A percentile compares a stretch with the other conserved stretches of the same genome.
Conservation (phyloP, 2,113 vertebrate genomes). For the Otus sunia region DNA sequence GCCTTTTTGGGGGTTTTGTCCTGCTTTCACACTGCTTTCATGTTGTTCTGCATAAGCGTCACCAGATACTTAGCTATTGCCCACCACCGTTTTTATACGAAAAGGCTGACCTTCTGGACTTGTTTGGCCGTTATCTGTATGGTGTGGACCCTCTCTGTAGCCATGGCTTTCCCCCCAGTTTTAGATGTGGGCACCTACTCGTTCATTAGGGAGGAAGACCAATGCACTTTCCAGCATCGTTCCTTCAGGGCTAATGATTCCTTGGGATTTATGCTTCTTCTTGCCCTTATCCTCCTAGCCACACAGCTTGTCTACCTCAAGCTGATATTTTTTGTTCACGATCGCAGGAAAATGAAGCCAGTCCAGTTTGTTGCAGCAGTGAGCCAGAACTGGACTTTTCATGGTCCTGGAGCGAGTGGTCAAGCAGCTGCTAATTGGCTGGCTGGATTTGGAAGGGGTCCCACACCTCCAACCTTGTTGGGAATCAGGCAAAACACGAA, state of each 20-base stretch:
- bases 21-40: constrained; percentile 99
- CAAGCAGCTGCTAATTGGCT: constrained; percentile 99
- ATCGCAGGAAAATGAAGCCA: constrained; percentile 99
- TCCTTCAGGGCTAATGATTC: constrained; percentile 99
- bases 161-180: constrained; percentile 98
- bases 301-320: constrained; percentile 99
- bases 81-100: constrained; percentile 98
- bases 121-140: constrained; percentile 98
- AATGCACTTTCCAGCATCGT: constrained; percentile 98
- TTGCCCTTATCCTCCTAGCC: constrained; percentile 97
- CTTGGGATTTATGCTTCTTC: constrained; percentile 98
- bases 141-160: constrained; percentile 99
- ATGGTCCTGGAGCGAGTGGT: constrained; percentile 96
- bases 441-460: constrained; percentile 97
- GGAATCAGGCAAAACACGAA: constrained; percentile 97
- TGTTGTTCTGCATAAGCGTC: constrained; percentile 98
- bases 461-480: constrained; percentile 96
- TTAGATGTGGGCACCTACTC: constrained; percentile 98
- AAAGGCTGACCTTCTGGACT: constrained; percentile 98
- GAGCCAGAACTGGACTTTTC: constrained; percentile 99
- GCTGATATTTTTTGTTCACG: constrained; percentile 99
- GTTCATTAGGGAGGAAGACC: constrained; percentile 98
- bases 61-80: constrained; percentile 98
- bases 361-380: constrained; percentile 99
- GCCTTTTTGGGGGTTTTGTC: constrained; percentile 98